Evolutionary conservation across 2,797 vertebrate species (phyloP), one percentile per base, ranked within the genome.

Genomic region (Enteromius thamalakanensis): DNA sequence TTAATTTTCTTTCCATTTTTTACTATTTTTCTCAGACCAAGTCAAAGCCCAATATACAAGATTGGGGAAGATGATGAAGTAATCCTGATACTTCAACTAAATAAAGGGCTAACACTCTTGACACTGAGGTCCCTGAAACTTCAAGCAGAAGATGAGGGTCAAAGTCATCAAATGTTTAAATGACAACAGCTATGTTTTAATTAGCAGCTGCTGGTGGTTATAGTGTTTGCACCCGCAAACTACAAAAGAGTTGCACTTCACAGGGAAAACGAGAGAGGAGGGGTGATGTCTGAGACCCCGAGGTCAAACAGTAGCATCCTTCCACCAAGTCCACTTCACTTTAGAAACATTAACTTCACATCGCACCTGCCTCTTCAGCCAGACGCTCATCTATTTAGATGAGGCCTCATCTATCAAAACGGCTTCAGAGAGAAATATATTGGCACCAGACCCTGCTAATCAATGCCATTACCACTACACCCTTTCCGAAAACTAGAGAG

Each of bases 381-480:
- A 86, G 87, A 86, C 84, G 84, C 69, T 85, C 80, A 80, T 77
- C 85, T 82, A 90, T 86, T 89, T 84, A 80, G 67, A 87, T 82
- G 85, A 81, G 76, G 79, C 88, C 87, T 74, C 76, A 89, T 91
- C 88, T 21, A 62, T 90, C 86, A 90, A 69, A 81, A 82, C 84
- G 77, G 49, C 85, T 55, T 68, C 45, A 80, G 72, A 87, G 62
- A 45, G 12, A 82, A 84, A 79, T 70, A 62, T 78, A 79, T 83
- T 60, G 80, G 67, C 78, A 82, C 64, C 74, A 62, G 17, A 62
- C 45, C 58, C 81, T 68, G 40, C 81, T 85, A 88, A 95, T 95
- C 94, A 92, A 94, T 95, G 87, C 92, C 92, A 94, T 94, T 94
- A 93, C 91, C 77, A 81, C 87, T 86, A 85, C 76, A 88, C 82